Conservation (phyloP, 1,140 invertebrate genomes). For the Whitmania pigra region DNA sequence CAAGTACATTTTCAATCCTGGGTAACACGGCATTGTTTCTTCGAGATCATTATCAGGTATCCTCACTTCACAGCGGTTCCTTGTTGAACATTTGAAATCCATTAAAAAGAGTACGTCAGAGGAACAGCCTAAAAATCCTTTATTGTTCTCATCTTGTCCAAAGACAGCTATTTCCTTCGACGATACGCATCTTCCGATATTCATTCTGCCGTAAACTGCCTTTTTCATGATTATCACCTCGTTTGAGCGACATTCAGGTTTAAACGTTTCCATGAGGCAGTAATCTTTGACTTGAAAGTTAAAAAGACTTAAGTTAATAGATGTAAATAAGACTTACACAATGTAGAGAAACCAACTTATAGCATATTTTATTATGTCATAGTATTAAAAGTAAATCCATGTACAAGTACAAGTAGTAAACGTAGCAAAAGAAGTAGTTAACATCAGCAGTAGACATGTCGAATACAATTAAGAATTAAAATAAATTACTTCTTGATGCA, state of each 20-base stretch:
- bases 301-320: too few species aligned
- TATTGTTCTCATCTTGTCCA: not conserved
- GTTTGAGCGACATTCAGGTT: not conserved
- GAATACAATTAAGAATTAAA: too few species aligned
- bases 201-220: slow-evolving; percentile 4
- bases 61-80: slow-evolving; percentile 5
- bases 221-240: slow-evolving; percentile 13
- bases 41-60: not conserved
- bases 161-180: not conserved
- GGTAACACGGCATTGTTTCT: not conserved
- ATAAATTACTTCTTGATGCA: too few species aligned
- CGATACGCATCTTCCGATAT: slow-evolving; percentile 3
- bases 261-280: not conserved
- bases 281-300: not conserved
- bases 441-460: too few species aligned
- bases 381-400: too few species aligned
- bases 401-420: too few species aligned
- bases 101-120: not conserved
- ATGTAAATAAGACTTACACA: too few species aligned
- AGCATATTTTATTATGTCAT: too few species aligned
- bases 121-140: not conserved
- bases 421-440: too few species aligned
- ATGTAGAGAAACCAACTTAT: too few species aligned
- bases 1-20: slow-evolving; percentile 5
- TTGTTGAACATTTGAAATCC: slow-evolving; percentile 1